Conservation (phyloP, 1,140 invertebrate species). For the Dendrolimus kikuchii region DNA sequence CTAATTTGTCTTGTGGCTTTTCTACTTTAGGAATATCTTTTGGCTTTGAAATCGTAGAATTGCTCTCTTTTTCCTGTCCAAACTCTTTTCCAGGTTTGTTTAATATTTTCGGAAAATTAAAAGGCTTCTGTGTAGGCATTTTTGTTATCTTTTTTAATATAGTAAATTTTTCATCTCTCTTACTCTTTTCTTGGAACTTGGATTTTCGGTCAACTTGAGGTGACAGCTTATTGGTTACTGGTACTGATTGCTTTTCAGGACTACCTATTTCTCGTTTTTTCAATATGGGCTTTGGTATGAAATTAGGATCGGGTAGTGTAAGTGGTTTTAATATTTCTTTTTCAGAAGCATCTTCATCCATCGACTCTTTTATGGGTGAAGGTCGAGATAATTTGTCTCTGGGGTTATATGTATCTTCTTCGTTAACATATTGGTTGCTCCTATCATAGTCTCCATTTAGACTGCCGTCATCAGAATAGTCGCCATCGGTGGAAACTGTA, state of each 20-base stretch:
- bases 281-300: conserved; percentile 83
- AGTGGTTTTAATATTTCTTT: conserved; percentile 72
- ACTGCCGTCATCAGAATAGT: conserved; percentile 71
- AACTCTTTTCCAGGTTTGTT: conserved; percentile 45
- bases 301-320: conserved; percentile 75
- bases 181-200: conserved; percentile 35
- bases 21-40: conserved; percentile 33
- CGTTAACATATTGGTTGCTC: conserved; percentile 68
- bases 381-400: conserved; percentile 54
- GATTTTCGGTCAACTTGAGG: conserved; percentile 12
- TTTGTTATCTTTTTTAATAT: conserved; percentile 67
- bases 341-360: conserved; percentile 64
- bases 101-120: conserved; percentile 53
- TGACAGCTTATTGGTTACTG: conserved; percentile 22
- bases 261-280: conserved; percentile 66
- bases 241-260: conserved; percentile 20
- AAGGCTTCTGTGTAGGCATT: conserved; percentile 58
- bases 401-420: conserved; percentile 81
- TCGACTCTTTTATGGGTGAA: conserved; percentile 30
- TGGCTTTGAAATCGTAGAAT: conserved; percentile 18
- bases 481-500: conserved; percentile 69
- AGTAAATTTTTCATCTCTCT: conserved; percentile 60
- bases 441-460: conserved; percentile 72
- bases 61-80: conserved; percentile 27
- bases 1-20: conserved; percentile 43